These are phyloP conservation scores for Scaptodrosophila latifasciaeformis DNA, from an alignment of 2,888 invertebrate genomes.

Conservation along the genomic window DNA sequence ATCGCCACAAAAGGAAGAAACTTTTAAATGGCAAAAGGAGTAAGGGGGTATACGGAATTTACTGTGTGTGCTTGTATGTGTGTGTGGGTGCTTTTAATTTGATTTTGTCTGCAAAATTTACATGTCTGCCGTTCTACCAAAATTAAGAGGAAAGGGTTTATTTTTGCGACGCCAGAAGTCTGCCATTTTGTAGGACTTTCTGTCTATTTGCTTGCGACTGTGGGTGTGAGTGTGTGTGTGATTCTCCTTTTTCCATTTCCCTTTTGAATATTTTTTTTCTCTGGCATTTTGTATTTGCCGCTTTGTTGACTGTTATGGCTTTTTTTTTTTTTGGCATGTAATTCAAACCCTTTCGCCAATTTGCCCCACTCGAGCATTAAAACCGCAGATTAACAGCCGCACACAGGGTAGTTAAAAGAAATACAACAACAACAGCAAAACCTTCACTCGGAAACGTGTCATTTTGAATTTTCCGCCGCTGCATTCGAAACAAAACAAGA, in stretches of 20 bases:
- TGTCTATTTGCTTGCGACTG: slow-evolving; percentile 7
- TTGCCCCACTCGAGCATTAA: slow-evolving; percentile 65
- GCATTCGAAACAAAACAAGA: neutral
- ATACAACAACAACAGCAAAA: neutral
- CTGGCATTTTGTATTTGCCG: slow-evolving; percentile 14
- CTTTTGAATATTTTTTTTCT: too few relatives aligned
- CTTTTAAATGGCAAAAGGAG: slow-evolving; percentile 19
- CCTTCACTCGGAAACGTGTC: slow-evolving; percentile 51
- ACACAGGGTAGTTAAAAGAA: slow-evolving; percentile 59
- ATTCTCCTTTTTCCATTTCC: slow-evolving; percentile 15
- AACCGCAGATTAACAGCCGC: slow-evolving; percentile 66
- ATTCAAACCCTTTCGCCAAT: slow-evolving; percentile 64
- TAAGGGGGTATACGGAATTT: neutral
- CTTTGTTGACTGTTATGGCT: neutral
- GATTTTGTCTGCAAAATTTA: slow-evolving; percentile 62
- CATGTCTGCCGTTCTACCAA: slow-evolving; percentile 45
- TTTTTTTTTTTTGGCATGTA: slow-evolving; percentile 14
- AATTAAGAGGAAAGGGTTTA: too few relatives aligned
- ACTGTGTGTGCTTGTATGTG: slow-evolving; percentile 21
- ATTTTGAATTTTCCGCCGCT: slow-evolving; percentile 59
- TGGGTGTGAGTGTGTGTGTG: slow-evolving; percentile 17
- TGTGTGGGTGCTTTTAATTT: slow-evolving; percentile 60
- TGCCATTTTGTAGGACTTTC: slow-evolving; percentile 33
- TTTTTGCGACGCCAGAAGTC: too few relatives aligned
- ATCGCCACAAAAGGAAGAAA: slow-evolving; percentile 33